Base-by-base conservation (phyloP, 2,888 invertebrate species). In the Drosophila yooni region DNA sequence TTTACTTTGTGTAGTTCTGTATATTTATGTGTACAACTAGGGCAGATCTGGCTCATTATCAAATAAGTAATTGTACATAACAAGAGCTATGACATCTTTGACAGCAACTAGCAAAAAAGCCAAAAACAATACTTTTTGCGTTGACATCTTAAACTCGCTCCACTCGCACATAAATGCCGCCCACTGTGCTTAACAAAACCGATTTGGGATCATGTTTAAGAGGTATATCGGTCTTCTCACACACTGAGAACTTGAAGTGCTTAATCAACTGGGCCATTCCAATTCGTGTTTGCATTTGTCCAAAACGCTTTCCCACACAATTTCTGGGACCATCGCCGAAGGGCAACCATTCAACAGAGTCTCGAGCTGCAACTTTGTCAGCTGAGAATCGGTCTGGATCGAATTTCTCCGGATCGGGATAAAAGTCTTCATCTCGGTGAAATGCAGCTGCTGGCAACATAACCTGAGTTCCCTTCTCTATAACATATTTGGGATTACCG, bases 381-480 rank as follows among this genome's bases (percentile, higher is more conserved):
- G 94, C 92, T 0, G 93, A 91, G 88, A 95, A 96, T 74, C 95
- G 93, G 0, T 95, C 95, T 0, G 96, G 96, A 68, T 95, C 94
- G 64, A 95, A 96, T 21, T 92, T 94, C 2, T 94, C 92, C 0
- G 96, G 96, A 2, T 96, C 93, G 0, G 93, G 92, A 72, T 93
- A 94, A 38, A 92, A 87, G 1, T 92, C 82, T 1, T 92, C 91
- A 76, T 95, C 95, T 82, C 93, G 94, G 63, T 96, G 95, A 77
- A 95, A 94, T 0, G 94, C 94, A 63, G 93, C 93, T 11, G 80
- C 73, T 0, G 92, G 92, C 27, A 92, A 76, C 0, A 89, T 3
- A 1, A 92, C 43, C 3, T 81, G 68, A 4, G 82, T 85, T 25
- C 87, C 91, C n/a, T 94, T 93, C 38, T 94, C 94, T 62, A 95